Evolutionary conservation across 1,140 invertebrate genomes (phyloP), one percentile per base, ranked within the genome.

Genomic region (Hyles vespertilio): DNA sequence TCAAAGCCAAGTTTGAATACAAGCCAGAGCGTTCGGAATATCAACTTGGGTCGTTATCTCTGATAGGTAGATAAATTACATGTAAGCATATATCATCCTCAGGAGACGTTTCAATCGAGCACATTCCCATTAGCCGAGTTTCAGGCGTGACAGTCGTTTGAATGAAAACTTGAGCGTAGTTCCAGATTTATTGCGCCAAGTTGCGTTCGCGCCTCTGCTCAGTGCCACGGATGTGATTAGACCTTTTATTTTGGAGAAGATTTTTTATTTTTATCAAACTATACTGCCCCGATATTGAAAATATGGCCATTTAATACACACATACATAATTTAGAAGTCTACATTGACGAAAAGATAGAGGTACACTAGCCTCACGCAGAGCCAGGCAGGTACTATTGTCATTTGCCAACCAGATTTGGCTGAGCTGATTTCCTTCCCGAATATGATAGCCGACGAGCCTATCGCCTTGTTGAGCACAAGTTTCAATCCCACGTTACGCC

Each of bases 161-260:
- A 61, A 61, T 67, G 61, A 56, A 58, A 70, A 67, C 64, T 70
- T 66, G 55, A 53, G 49, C 43, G 54, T 53, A 47, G 53, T 54
- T 60, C 34, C 57, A 67, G 69, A 70, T 70, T 70, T 70, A 70
- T 70, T 58, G 65, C 65, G 45, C 10, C n/a, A 62, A 70, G 59
- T 67, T 67, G 47, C 49, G 48, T 70, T 70, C 60, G 58, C 64
- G 54, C 61, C 56, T 51, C 50, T 8, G 50, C 40, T 60, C 55
- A 44, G n/a, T 48, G 36, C 12, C n/a, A 40, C 33, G 32, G 49
- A 33, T 47, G 51, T 32, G 48, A 9, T 4, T n/a, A 48, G 56
- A 12, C 2, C 10, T 7, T 10, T 6, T 43, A 5, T 53, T 53
- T 53, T 44, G 51, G 22, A 22, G 22, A 22, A 22, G 22, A 22